Evolutionary conservation across 2,888 invertebrate genomes (phyloP).

Genomic region (Apamea monoglypha): DNA sequence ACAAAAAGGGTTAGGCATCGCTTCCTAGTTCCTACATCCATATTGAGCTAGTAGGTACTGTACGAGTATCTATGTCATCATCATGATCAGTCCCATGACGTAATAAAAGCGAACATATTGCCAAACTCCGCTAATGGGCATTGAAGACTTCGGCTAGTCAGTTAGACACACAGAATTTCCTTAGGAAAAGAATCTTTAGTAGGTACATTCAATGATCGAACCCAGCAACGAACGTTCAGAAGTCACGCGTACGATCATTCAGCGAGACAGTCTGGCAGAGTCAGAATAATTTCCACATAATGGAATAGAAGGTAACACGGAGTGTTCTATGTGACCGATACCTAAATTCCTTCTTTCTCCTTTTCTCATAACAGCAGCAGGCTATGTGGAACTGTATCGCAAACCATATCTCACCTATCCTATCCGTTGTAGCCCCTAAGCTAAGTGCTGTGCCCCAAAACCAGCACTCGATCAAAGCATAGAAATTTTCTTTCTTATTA

Average conservation of each 20-base stretch:
- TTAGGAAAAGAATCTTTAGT: neutral
- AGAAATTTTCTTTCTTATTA: too few relatives aligned
- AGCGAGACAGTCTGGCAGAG: neutral
- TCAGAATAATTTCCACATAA: neutral
- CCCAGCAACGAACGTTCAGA: neutral
- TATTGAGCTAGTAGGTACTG: neutral
- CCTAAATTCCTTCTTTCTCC: neutral
- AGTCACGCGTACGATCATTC: neutral
- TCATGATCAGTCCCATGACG: neutral
- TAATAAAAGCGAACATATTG: neutral
- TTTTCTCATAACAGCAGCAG: neutral
- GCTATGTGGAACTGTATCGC: neutral
- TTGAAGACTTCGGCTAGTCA: neutral
- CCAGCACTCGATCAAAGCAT: neutral
- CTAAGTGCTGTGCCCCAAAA: neutral
- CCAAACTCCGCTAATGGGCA: neutral
- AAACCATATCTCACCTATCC: neutral
- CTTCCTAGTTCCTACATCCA: neutral
- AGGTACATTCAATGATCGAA: too few relatives aligned
- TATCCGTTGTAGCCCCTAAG: neutral
- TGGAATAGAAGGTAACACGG: neutral
- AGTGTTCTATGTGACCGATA: neutral
- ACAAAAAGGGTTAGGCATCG: neutral
- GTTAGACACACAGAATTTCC: neutral
- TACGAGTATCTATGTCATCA: too few relatives aligned